Base-by-base conservation (phyloP, 2,113 vertebrate species). In the Corynorhinus townsendii region DNA sequence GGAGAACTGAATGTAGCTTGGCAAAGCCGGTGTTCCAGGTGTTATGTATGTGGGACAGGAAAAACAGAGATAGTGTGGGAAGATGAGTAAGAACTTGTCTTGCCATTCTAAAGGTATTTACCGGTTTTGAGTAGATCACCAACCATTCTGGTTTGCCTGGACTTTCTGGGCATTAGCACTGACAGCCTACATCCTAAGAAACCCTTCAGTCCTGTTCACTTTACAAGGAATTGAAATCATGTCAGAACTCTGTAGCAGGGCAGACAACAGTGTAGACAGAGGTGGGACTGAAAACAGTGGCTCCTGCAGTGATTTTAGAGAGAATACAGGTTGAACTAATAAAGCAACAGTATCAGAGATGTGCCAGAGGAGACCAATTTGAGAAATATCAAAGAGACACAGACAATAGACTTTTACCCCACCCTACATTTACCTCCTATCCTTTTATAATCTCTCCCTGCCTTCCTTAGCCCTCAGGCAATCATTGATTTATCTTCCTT, bases 301-400 rank as follows among this genome's bases (percentile, higher is more conserved):
- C 3, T 49, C 8, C 43, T 49, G 22, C 10, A 19, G 22, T 28
- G 38, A 84, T 45, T 69, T n/a, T 26, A 49, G 56, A 22, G 49
- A 90, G 43, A 73, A 10, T 1, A 30, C 15, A 43, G 11, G 12
- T 49, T 35, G 33, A 77, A 66, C 17, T 66, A 45, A 84, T 7
- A 2, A 15, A 38, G 59, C 52, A 66, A 30, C n/a, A 24, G 17
- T 47, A 40, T 72, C 66, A 81, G 8, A 4, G 10, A 7, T 49
- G n/a, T 45, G 35, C 11, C 35, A 71, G 9, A 91, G 35, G 20
- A 95, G 69, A 86, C 4, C 22, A 72, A 20, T 40, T 66, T 80
- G 56, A 96, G 90, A 93, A 72, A 43, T 59, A 68, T 28, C 22
- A 81, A 20, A 38, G 80, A 77, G 64, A 80, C 35, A 40, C 11